These are phyloP conservation scores for Phyllostomus discolor DNA, from an alignment of 2,113 vertebrate species.

Conservation along the genomic window DNA sequence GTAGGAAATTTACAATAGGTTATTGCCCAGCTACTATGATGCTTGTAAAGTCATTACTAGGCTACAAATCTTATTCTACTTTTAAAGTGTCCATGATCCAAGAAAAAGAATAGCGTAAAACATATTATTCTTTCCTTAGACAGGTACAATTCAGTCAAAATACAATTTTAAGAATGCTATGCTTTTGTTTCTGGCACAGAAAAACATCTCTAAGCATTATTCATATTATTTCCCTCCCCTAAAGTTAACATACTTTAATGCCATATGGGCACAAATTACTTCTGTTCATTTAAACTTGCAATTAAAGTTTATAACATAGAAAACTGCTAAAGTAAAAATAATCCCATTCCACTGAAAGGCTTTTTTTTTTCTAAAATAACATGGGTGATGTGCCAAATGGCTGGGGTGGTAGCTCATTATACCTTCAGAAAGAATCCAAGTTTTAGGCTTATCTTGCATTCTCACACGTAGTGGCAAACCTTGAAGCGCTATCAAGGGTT, in stretches of 20 bases:
- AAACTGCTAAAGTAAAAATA: conserved; percentile 78
- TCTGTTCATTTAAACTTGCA: conserved; percentile 78
- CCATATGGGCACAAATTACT: conserved; percentile 77
- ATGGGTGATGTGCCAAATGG: conserved; percentile 75
- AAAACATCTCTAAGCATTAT: conserved; percentile 74
- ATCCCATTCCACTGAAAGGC: conserved; percentile 71
- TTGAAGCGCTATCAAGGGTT: conserved; percentile 52
- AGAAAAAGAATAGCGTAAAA: conserved; percentile 55
- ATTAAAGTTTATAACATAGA: conserved; percentile 77
- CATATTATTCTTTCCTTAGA: conserved; percentile 67
- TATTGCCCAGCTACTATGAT: conserved; percentile 84
- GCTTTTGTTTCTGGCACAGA: conserved; percentile 73
- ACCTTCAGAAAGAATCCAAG: conserved; percentile 74
- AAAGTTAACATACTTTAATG: conserved; percentile 78
- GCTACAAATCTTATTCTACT: conserved; percentile 55
- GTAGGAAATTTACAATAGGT: conserved; percentile 84
- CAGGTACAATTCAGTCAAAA: conserved; percentile 65
- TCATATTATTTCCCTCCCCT: conserved; percentile 75
- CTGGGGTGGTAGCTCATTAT: conserved; percentile 75
- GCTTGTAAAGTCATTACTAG: conserved; percentile 78
- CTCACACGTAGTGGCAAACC: conserved; percentile 46
- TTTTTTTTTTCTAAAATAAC: conserved; percentile 71
- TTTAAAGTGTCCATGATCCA: conserved; percentile 49
- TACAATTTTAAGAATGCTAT: conserved; percentile 72
- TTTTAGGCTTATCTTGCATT: conserved; percentile 69